These are phyloP conservation scores for Xanthia togata DNA, from an alignment of 2,888 invertebrate genomes.

Conservation along the genomic window DNA sequence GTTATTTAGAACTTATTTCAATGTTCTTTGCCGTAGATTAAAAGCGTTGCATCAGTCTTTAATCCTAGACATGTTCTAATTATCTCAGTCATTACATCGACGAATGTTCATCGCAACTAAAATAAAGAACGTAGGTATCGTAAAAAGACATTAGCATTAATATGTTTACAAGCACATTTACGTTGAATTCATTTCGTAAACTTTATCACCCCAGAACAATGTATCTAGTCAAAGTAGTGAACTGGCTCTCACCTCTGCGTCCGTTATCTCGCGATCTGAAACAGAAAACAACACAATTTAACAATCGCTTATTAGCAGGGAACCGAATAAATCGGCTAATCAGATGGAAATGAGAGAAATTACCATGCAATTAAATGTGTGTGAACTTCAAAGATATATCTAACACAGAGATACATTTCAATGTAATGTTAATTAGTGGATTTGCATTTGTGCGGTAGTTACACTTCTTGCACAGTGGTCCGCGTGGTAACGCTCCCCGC, in stretches of 20 bases:
- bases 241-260: conserved; percentile 71
- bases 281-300: conserved; percentile 79
- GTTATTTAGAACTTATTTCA: neutral
- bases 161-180: conserved; percentile 43
- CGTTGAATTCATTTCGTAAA: conserved; percentile 49
- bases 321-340: conserved; percentile 74
- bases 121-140: conserved; percentile 1
- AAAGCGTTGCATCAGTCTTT: conserved; percentile 3
- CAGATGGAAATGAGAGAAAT: conserved; percentile 69
- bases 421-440: conserved; percentile 57
- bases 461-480: conserved; percentile 60
- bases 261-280: conserved; percentile 80
- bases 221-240: conserved; percentile 49
- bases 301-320: conserved; percentile 80
- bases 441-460: conserved; percentile 63
- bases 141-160: conserved; percentile 27
- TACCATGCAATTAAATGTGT: conserved; percentile 62
- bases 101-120: conserved; percentile 37
- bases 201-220: conserved; percentile 40
- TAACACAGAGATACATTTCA: conserved; percentile 51
- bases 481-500: conserved; percentile 50
- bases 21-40: neutral
- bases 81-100: conserved; percentile 31
- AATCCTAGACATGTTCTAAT: conserved; percentile 3
- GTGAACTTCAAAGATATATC: conserved; percentile 66